Evolutionary conservation across 37 sponge, comb jelly and placozoan species (phyloP).

Genomic region (Chondrosia reniformis): DNA sequence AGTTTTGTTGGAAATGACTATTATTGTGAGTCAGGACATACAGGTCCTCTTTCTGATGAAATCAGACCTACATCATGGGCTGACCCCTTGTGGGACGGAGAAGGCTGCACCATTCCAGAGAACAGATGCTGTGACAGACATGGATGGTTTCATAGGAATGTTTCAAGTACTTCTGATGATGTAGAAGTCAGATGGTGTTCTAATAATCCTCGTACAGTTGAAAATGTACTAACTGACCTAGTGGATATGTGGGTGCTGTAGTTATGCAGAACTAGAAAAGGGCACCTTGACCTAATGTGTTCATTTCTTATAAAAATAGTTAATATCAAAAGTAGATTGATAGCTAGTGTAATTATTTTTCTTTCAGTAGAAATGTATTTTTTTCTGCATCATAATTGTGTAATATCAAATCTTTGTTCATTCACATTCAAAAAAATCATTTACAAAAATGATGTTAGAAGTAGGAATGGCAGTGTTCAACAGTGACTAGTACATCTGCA

Average conservation of each 20-base stretch:
- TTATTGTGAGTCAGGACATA: neutral
- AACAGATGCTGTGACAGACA: slow-evolving; percentile 8
- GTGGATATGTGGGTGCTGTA: neutral
- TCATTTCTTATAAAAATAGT: no score
- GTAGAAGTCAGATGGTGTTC: slow-evolving; percentile 8
- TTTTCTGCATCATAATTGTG: no score
- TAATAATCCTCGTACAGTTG: neutral
- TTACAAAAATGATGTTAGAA: no score
- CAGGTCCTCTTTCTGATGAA: neutral
- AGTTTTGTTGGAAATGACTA: neutral
- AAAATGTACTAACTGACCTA: neutral
- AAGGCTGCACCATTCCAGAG: neutral
- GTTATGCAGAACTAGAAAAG: no score
- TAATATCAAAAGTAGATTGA: no score
- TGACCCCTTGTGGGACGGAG: slow-evolving; percentile 13
- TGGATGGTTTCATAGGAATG: neutral
- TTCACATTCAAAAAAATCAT: no score
- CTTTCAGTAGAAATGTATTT: no score
- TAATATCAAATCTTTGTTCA: no score
- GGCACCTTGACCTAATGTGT: no score
- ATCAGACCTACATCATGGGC: neutral
- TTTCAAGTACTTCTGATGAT: neutral
- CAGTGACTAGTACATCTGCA: no score
- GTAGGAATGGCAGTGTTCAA: no score
- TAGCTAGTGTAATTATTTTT: no score